Evolutionary conservation across 2,888 invertebrate genomes (phyloP).

Genomic region (Caenorhabditis sp.): DNA sequence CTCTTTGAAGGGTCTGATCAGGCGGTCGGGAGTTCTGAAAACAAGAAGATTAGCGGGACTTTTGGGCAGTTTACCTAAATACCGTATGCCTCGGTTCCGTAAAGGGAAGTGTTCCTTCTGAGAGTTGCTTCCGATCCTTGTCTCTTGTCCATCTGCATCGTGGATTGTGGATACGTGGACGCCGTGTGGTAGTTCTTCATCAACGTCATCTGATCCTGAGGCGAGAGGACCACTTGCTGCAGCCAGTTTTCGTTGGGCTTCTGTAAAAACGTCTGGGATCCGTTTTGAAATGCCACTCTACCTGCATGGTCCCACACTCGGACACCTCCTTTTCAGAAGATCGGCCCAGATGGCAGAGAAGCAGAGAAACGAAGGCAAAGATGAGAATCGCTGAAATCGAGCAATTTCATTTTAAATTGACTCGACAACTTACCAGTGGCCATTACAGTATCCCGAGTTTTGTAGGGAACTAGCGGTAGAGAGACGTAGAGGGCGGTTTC

Average conservation of each 20-base stretch:
- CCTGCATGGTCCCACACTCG: conserved; percentile 36
- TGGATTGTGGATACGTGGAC: conserved; percentile 44
- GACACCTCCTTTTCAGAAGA: conserved; percentile 17
- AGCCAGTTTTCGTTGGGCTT: conserved; percentile 56
- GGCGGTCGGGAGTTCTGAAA: conserved; percentile 37
- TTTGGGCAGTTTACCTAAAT: not conserved
- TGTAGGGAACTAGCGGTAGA: conserved; percentile 58
- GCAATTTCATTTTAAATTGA: not conserved
- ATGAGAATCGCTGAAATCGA: conserved; percentile 48
- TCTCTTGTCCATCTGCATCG: conserved; percentile 35
- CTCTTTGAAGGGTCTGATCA: not conserved
- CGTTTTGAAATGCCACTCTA: conserved; percentile 1
- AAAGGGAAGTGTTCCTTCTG: conserved; percentile 42
- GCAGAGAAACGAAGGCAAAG: conserved; percentile 51
- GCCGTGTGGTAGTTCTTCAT: conserved; percentile 50
- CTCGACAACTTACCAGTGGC: conserved; percentile 50
- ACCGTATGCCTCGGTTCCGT: conserved; percentile 52
- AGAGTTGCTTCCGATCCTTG: conserved; percentile 18
- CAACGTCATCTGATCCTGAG: conserved; percentile 35
- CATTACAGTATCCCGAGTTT: conserved; percentile 58
- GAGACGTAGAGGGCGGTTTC: conserved; percentile 58
- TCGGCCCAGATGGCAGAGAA: conserved; percentile 32
- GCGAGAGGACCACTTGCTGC: conserved; percentile 51
- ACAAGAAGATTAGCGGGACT: not conserved
- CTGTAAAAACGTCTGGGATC: conserved; percentile 1